Evolutionary conservation across 2,113 vertebrate species (phyloP), one percentile per base, ranked within the genome.

Genomic region (Forbesichthys agassizii): DNA sequence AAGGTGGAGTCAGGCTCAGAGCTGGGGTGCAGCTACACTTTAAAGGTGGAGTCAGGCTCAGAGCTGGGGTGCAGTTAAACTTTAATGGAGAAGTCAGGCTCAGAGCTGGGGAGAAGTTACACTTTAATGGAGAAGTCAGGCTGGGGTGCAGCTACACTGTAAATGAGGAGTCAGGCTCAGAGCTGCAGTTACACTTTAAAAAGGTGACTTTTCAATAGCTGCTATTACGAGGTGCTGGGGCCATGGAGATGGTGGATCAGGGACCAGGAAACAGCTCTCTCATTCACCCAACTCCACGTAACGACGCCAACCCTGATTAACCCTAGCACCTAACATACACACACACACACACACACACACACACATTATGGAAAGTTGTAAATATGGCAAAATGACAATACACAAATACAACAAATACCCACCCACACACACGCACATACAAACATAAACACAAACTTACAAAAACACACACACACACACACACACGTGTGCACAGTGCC

Each of bases 201-300:
- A 42, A 42, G 36, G 36, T 42, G 36, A 3, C 36, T 42, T 42
- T 42, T 42, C 36, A 42, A 42, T 5, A 42, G 36, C 36, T 42
- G 36, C 36, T 42, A 42, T 42, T 5, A 42, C 7, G 36, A 7
- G 36, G 36, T 42, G 7, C 4, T 42, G 36, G 4, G 36, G 36
- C 36, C 36, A 7, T 4, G 36, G 36, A 86, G 85, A 7, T 4
- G 36, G 36, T 86, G 85, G 88, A 89, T 87, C 82, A 85, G 83
- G 57, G 88, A 82, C 91, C 77, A 85, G 55, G 87, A 89, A 88
- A 87, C 81, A 68, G 9, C 51, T 66, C 70, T 64, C 67, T 76
- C 70, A 78, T 63, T 74, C 67, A 59, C 57, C 18, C 66, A 72
- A 69, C 69, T 68, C 75, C 82, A 88, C 82, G 84, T 83, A 85